These are phyloP conservation scores for Torymus texanus DNA, from an alignment of 2,888 invertebrate species.

Conservation along the genomic window DNA sequence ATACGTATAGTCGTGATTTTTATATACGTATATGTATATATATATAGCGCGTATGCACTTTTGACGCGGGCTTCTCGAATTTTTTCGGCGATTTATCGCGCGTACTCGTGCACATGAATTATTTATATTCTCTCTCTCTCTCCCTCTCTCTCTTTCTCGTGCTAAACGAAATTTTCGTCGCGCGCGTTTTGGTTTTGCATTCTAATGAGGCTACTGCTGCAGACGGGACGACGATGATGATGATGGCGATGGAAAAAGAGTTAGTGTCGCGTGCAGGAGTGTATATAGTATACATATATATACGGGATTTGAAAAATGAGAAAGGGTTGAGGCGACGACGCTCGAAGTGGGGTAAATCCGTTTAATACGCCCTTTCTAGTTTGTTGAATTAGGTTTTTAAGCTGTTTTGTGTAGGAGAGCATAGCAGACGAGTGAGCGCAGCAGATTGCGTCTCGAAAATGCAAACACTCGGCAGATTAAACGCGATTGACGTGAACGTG, in stretches of 20 bases:
- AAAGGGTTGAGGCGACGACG: conserved; percentile 14
- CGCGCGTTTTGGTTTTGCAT: conserved; percentile 34
- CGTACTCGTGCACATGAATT: conserved; percentile 38
- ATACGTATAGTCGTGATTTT: too few relatives aligned
- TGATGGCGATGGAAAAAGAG: background rate
- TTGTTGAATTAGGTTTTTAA: background rate
- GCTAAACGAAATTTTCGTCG: conserved; percentile 41
- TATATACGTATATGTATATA: background rate
- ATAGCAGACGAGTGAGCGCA: background rate
- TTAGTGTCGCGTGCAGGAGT: background rate
- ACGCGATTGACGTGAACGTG: conserved; percentile 5
- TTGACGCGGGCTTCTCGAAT: conserved; percentile 5
- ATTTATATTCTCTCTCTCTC: conserved; percentile 35
- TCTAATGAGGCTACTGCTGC: conserved; percentile 30
- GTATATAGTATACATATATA: background rate
- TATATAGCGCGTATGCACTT: background rate
- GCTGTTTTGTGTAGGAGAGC: background rate
- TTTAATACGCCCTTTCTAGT: conserved; percentile 26
- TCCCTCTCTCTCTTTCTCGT: too few relatives aligned
- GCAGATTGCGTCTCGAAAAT: conserved; percentile 17
- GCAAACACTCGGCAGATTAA: conserved; percentile 10
- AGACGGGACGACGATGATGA: too few relatives aligned
- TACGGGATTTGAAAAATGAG: conserved; percentile 26
- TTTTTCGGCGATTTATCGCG: conserved; percentile 29
- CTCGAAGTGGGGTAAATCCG: conserved; percentile 20